A percentile compares a stretch with the other conserved stretches of the same genome.
phyloP scores from a whole-genome alignment of 2,888 invertebrate species.

The Neocrepidodera transversa region DNA sequence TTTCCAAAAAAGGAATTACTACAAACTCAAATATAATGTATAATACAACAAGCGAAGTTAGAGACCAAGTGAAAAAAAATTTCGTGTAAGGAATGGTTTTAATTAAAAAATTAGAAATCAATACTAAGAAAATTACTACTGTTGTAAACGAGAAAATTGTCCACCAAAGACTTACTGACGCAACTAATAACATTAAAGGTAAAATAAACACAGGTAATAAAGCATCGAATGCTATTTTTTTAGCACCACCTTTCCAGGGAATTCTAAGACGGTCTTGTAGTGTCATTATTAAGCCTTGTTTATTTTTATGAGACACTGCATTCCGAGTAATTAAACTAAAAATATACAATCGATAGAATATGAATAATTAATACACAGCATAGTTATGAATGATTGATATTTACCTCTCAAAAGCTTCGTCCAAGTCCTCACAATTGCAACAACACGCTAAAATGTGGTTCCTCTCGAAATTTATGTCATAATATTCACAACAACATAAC shows the following conservation, averaged over 20 bases:
- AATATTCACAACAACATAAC: conserved; percentile 69
- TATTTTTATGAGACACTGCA: conserved; percentile 52
- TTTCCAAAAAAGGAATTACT: conserved; percentile 75
- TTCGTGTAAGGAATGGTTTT: conserved; percentile 63
- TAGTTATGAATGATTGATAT: background rate
- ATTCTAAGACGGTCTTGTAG: conserved; percentile 65
- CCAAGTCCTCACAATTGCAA: conserved; percentile 67
- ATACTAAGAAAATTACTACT: conserved; percentile 49
- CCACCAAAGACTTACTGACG: conserved; percentile 61
- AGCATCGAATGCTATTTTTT: conserved; percentile 63
- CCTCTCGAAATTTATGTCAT: conserved; percentile 61
- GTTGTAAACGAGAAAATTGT: conserved; percentile 54
- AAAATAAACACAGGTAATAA: conserved; percentile 62
- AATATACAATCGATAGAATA: conserved; percentile 35
- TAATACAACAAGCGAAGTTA: conserved; percentile 71
- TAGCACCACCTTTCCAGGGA: conserved; percentile 68
- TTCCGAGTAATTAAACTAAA: conserved; percentile 59
- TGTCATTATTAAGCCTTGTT: conserved; percentile 58
- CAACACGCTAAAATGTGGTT: conserved; percentile 66
- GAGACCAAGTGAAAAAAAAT: conserved; percentile 79
- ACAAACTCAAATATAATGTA: conserved; percentile 73
- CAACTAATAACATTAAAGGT: conserved; percentile 61
- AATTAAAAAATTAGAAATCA: conserved; percentile 51
- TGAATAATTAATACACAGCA: background rate
- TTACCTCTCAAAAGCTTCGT: conserved; percentile 65